Evolutionary conservation across 2,888 invertebrate species (phyloP).

Genomic region (Caenorhabditis zanzibari): DNA sequence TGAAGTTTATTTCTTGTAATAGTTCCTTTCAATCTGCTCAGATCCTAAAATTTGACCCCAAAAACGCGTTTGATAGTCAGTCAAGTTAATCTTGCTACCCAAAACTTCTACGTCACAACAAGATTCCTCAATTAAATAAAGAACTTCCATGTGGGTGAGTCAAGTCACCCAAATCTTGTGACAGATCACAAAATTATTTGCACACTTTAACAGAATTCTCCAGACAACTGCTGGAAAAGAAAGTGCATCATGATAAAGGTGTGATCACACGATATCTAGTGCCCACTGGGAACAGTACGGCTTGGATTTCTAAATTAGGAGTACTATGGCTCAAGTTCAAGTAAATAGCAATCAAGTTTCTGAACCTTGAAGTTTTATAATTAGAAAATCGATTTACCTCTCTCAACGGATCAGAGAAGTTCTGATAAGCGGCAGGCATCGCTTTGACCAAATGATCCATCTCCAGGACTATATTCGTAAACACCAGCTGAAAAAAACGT

Average conservation of each 20-base stretch:
- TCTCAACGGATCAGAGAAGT: constrained; percentile 72
- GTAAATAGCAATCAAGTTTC: too few species aligned
- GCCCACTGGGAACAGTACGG: too few species aligned
- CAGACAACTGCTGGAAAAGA: neutral
- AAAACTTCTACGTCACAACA: too few species aligned
- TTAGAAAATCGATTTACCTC: too few species aligned
- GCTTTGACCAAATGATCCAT: constrained; percentile 79
- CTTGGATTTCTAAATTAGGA: too few species aligned
- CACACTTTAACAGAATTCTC: neutral
- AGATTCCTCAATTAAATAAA: neutral
- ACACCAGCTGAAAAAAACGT: constrained; percentile 71
- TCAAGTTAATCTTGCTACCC: too few species aligned
- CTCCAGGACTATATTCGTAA: constrained; percentile 79
- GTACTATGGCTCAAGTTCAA: too few species aligned
- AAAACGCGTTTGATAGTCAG: too few species aligned
- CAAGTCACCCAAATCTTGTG: neutral
- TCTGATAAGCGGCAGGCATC: constrained; percentile 74
- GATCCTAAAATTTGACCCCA: too few species aligned
- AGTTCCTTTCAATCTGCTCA: too few species aligned
- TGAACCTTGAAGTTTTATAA: too few species aligned
- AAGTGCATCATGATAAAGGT: neutral
- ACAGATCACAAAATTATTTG: constrained; percentile 3
- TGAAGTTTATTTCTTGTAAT: neutral
- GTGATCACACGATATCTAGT: neutral
- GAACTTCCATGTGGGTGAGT: neutral